Evolutionary conservation across 2,888 invertebrate genomes (phyloP).

Genomic region (Sussaba pulchella): DNA sequence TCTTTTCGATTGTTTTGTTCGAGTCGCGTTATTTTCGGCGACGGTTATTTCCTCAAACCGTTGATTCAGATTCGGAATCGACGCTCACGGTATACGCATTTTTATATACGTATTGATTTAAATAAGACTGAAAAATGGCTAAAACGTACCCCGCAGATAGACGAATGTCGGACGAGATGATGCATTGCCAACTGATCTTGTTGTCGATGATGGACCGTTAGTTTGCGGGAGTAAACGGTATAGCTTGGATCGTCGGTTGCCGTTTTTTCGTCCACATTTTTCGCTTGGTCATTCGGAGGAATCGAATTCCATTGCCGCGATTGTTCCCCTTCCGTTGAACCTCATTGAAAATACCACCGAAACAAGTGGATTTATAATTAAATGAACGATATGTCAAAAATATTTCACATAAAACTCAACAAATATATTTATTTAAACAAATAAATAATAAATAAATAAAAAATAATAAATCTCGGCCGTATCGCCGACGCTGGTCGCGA

Average conservation of each 20-base stretch:
- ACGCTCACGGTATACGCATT: no score
- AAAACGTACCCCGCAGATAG: not conserved
- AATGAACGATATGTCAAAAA: not conserved
- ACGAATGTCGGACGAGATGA: slow-evolving; percentile 25
- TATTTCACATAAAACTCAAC: no score
- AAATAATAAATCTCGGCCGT: no score
- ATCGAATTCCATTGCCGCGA: slow-evolving; percentile 12
- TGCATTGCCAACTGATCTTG: slow-evolving; percentile 69
- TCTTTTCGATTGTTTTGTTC: slow-evolving; percentile 11
- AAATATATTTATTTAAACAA: no score
- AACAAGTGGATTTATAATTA: not conserved
- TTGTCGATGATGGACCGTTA: slow-evolving; percentile 82
- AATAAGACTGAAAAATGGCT: no score
- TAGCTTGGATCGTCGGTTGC: slow-evolving; percentile 35
- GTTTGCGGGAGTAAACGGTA: slow-evolving; percentile 64
- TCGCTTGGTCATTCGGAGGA: slow-evolving; percentile 45
- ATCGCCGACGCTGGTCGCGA: slow-evolving; percentile 14
- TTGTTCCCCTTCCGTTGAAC: slow-evolving; percentile 2
- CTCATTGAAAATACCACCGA: not conserved
- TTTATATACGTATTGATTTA: no score
- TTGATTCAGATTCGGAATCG: no score
- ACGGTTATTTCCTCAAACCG: not conserved
- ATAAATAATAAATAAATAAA: no score
- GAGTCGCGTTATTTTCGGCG: slow-evolving; percentile 1
- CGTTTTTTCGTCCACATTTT: slow-evolving; percentile 31